A percentile compares a stretch with the other conserved stretches of the same genome.
These are phyloP conservation scores for Drosophila kepulauana DNA, from an alignment of 1,140 invertebrate genomes.

Conservation along the genomic window DNA sequence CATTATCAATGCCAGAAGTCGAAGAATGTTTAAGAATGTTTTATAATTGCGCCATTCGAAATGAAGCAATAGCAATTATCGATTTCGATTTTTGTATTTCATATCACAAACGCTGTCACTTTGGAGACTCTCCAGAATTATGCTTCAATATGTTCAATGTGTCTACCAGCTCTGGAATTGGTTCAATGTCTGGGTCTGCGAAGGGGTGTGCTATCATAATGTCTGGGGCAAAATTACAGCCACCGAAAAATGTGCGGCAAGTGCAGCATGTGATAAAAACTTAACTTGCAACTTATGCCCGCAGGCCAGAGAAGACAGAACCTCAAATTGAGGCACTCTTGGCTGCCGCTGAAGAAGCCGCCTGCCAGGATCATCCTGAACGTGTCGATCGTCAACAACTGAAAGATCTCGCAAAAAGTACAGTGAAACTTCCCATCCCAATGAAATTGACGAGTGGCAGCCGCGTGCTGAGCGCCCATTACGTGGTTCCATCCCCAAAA, in stretches of 20 bases:
- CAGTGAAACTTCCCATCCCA: constrained; percentile 1
- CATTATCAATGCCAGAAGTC: too few relatives aligned
- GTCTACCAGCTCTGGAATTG: not conserved
- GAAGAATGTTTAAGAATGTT: too few relatives aligned
- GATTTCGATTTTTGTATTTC: not conserved
- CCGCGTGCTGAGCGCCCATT: constrained; percentile 70
- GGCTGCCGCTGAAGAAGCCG: constrained; percentile 68
- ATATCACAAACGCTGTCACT: constrained; percentile 4
- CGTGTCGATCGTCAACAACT: constrained; percentile 51
- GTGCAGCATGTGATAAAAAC: constrained; percentile 46
- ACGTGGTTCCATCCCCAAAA: constrained; percentile 23
- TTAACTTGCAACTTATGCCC: constrained; percentile 55
- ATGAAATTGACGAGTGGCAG: constrained; percentile 76
- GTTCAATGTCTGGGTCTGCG: constrained; percentile 12
- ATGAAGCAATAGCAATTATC: not conserved
- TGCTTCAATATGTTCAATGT: not conserved
- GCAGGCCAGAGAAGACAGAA: constrained; percentile 38
- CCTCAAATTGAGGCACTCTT: constrained; percentile 66
- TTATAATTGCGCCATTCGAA: not conserved
- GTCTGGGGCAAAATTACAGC: constrained; percentile 61
- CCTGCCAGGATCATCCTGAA: constrained; percentile 63
- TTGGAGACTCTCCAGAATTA: constrained; percentile 9
- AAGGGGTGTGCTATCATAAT: constrained; percentile 38
- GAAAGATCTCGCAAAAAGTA: constrained; percentile 10
- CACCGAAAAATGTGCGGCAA: constrained; percentile 53